Evolutionary conservation across 1,140 invertebrate genomes (phyloP).

Genomic region (Rhopalosiphum maidis): DNA sequence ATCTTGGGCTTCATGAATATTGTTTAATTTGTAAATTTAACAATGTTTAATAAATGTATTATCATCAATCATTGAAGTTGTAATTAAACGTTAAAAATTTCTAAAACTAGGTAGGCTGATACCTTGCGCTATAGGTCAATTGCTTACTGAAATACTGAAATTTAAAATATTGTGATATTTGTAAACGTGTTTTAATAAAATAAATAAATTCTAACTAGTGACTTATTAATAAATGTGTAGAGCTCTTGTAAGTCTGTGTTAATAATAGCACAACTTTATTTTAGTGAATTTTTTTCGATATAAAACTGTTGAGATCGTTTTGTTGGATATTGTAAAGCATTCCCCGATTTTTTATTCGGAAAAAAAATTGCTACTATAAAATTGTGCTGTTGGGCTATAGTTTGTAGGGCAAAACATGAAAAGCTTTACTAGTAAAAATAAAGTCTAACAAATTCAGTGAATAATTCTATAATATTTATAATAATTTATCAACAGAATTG

Average conservation of each 20-base stretch:
- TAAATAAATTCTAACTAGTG: background rate
- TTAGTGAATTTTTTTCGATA: no score
- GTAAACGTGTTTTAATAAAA: background rate
- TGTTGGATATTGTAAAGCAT: background rate
- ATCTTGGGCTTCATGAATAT: background rate
- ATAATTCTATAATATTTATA: background rate
- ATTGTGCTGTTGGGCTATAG: background rate
- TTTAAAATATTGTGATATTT: no score
- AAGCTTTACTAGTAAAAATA: background rate
- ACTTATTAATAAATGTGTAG: background rate
- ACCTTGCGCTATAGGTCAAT: background rate
- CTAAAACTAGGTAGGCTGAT: no score
- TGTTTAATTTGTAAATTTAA: background rate
- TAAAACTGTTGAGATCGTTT: background rate
- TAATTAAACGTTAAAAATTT: background rate
- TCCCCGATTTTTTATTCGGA: no score
- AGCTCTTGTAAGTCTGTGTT: background rate
- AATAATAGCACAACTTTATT: background rate
- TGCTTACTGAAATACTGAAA: no score
- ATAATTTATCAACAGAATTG: background rate
- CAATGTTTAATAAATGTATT: background rate
- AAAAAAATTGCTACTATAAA: background rate
- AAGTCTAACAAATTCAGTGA: background rate
- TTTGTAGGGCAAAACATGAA: background rate
- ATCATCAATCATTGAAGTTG: no score